Conservation (phyloP, 2,888 invertebrate genomes). For the Orthonychiurus folsomi region DNA sequence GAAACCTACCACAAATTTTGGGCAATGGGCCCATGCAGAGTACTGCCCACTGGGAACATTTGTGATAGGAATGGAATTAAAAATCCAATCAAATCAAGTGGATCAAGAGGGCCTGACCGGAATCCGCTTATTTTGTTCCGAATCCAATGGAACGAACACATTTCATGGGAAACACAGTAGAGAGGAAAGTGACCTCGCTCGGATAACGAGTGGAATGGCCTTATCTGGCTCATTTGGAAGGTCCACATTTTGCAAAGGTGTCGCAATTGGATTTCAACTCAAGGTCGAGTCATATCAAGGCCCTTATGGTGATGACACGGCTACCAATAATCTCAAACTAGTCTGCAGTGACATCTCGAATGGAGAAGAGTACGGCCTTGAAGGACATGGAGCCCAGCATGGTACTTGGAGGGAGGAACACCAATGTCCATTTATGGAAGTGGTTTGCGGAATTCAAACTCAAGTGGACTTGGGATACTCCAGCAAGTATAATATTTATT, state of each 20-base stretch:
- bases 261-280: background rate
- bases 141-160: too few relatives aligned
- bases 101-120: too few relatives aligned
- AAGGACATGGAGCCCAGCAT: background rate
- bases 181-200: too few relatives aligned
- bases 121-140: too few relatives aligned
- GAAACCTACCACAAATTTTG: too few relatives aligned
- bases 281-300: background rate
- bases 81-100: too few relatives aligned
- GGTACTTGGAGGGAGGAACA: background rate
- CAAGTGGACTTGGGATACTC: too few relatives aligned
- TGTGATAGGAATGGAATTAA: too few relatives aligned
- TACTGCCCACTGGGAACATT: too few relatives aligned
- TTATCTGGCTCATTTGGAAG: background rate
- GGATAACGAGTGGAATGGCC: background rate
- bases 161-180: too few relatives aligned
- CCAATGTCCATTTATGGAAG: background rate
- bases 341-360: background rate
- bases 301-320: constrained; percentile 2
- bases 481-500: too few relatives aligned
- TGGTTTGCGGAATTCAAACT: background rate
- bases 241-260: background rate
- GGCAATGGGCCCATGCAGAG: too few relatives aligned
- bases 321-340: background rate
- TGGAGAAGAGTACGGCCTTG: background rate